Conservation (phyloP, 2,888 invertebrate species). For the Cenopis cana region DNA sequence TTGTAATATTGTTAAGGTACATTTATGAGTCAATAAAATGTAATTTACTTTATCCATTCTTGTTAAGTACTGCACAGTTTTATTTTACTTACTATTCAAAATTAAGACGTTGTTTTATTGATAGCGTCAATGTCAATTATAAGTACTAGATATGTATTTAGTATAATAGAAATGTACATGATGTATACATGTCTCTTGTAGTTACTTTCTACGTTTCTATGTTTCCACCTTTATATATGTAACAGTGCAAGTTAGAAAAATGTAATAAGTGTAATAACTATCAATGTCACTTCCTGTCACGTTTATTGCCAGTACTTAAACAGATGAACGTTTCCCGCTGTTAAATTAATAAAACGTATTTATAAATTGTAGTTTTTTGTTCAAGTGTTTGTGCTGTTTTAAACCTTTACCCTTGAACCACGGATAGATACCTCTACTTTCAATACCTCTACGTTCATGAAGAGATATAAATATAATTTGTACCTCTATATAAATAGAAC, state of each 20-base stretch:
- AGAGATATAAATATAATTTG: no score
- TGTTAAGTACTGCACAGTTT: slow-evolving; percentile 1
- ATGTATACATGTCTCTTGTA: slow-evolving; percentile 5
- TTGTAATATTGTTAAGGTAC: slow-evolving; percentile 54
- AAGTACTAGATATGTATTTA: slow-evolving; percentile 14
- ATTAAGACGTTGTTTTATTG: slow-evolving; percentile 28
- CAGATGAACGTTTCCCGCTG: slow-evolving; percentile 28
- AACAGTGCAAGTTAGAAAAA: neutral
- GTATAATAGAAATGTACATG: slow-evolving; percentile 1
- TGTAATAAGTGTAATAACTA: slow-evolving; percentile 1
- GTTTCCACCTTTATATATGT: slow-evolving; percentile 7
- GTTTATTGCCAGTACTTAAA: slow-evolving; percentile 23
- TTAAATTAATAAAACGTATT: slow-evolving; percentile 39
- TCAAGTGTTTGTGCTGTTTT: no score
- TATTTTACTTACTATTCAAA: neutral
- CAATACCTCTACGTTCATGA: no score
- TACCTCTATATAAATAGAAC: no score
- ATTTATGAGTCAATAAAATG: slow-evolving; percentile 48
- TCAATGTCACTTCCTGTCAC: slow-evolving; percentile 5
- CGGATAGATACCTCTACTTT: no score
- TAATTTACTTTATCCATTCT: slow-evolving; percentile 3
- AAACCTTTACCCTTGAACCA: no score
- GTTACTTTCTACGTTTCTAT: neutral
- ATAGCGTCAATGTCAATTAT: slow-evolving; percentile 20
- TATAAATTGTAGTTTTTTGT: neutral